These are phyloP conservation scores for Galendromus occidentalis DNA, from an alignment of 1,140 invertebrate genomes.

Conservation along the genomic window DNA sequence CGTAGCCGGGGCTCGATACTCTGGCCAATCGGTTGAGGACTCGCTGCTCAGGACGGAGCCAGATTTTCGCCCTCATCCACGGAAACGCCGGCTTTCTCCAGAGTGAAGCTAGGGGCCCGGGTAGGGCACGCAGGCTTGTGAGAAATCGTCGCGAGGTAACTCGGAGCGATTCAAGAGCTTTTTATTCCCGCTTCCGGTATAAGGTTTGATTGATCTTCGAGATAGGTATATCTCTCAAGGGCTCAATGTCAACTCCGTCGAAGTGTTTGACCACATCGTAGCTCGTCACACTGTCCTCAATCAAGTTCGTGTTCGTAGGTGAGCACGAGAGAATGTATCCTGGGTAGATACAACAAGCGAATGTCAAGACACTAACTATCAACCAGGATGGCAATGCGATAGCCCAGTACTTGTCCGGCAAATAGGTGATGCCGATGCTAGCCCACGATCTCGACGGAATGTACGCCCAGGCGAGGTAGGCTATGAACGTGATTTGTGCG, in stretches of 20 bases:
- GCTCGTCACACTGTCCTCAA: not conserved
- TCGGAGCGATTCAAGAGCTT: too few species aligned
- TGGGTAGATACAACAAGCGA: not conserved
- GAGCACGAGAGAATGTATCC: not conserved
- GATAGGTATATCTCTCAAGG: not conserved
- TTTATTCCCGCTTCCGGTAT: not conserved
- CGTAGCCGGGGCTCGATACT: too few species aligned
- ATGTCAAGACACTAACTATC: not conserved
- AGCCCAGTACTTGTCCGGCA: constrained; percentile 2
- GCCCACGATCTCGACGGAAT: not conserved
- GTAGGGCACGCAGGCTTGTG: too few species aligned
- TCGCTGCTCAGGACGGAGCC: too few species aligned
- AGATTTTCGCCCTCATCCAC: too few species aligned
- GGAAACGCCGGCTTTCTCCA: too few species aligned
- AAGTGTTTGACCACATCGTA: not conserved
- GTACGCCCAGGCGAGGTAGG: not conserved
- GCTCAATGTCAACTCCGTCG: not conserved
- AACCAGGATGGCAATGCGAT: not conserved
- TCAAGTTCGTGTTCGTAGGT: not conserved
- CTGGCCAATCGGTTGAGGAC: too few species aligned
- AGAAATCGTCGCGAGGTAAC: too few species aligned
- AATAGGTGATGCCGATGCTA: not conserved
- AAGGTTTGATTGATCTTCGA: not conserved
- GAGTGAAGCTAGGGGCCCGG: too few species aligned
- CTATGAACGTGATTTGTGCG: not conserved